Percentiles rank a stretch among this genome's conserved stretches.
Conservation (phyloP, 2,797 vertebrate genomes). For the Siniperca undulata region DNA sequence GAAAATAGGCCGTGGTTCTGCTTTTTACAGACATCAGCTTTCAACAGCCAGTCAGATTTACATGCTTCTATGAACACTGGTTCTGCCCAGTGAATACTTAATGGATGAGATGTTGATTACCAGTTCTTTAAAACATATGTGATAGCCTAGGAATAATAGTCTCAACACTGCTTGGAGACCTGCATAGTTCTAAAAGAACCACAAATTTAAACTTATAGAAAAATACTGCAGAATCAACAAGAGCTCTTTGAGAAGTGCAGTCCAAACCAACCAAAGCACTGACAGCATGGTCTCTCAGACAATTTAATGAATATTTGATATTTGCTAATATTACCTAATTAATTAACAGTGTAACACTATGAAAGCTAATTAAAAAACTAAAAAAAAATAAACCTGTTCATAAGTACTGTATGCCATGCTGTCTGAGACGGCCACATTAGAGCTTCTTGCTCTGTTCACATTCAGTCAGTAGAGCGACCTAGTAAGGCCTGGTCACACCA, state of each 20-base stretch:
- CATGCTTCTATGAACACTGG: background rate
- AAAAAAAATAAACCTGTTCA: too few relatives aligned
- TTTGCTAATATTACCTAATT: background rate
- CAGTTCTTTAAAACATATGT: slow-evolving; percentile 9
- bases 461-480: too few relatives aligned
- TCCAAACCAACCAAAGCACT: background rate
- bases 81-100: slow-evolving; percentile 23
- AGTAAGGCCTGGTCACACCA: too few relatives aligned
- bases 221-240: background rate
- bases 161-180: background rate
- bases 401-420: too few relatives aligned
- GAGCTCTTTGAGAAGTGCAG: background rate
- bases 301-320: background rate
- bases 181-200: background rate
- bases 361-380: too few relatives aligned
- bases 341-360: background rate
- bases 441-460: too few relatives aligned
- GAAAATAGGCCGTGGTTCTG: slow-evolving; percentile 11
- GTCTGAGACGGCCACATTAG: too few relatives aligned
- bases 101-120: slow-evolving; percentile 21
- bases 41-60: slow-evolving; percentile 29
- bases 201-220: background rate
- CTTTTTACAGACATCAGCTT: slow-evolving; percentile 27
- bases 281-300: background rate
- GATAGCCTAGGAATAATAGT: background rate